Percentiles rank a stretch among this genome's conserved stretches.
Evolutionary conservation across 2,888 invertebrate genomes (phyloP).

Genomic region (Eupithecia vulgata): DNA sequence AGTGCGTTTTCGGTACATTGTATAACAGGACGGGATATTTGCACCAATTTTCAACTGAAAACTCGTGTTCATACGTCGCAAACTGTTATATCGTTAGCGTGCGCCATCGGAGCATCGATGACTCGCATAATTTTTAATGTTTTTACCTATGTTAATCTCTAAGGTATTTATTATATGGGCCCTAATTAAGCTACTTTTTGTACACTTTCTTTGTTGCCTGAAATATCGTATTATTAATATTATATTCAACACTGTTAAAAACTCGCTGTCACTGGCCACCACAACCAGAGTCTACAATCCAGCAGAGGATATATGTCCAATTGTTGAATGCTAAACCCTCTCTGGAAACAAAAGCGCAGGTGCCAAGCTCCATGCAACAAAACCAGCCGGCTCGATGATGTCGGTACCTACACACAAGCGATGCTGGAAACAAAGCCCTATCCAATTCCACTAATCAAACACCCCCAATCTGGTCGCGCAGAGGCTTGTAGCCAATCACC

Average conservation of each 20-base stretch:
- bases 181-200: no score
- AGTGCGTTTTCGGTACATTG: no score
- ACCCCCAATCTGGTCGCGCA: slow-evolving; percentile 24
- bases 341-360: slow-evolving; percentile 1
- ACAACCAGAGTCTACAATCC: not conserved
- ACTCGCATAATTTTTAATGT: no score
- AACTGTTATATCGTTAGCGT: no score
- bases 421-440: slow-evolving; percentile 14
- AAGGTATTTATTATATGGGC: no score
- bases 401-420: not conserved
- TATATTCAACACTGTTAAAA: not conserved
- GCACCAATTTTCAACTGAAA: not conserved
- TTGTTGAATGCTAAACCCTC: not conserved
- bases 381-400: not conserved
- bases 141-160: no score
- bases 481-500: slow-evolving; percentile 58
- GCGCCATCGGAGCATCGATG: no score
- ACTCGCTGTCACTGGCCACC: not conserved
- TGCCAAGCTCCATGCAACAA: not conserved
- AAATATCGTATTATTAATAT: no score
- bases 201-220: no score
- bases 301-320: not conserved
- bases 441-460: slow-evolving; percentile 33
- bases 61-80: not conserved
- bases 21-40: no score